Percentiles rank a stretch among this genome's conserved stretches.
These are phyloP conservation scores for Terrapene triunguis DNA, from an alignment of 2,113 vertebrate species.

Conservation along the genomic window DNA sequence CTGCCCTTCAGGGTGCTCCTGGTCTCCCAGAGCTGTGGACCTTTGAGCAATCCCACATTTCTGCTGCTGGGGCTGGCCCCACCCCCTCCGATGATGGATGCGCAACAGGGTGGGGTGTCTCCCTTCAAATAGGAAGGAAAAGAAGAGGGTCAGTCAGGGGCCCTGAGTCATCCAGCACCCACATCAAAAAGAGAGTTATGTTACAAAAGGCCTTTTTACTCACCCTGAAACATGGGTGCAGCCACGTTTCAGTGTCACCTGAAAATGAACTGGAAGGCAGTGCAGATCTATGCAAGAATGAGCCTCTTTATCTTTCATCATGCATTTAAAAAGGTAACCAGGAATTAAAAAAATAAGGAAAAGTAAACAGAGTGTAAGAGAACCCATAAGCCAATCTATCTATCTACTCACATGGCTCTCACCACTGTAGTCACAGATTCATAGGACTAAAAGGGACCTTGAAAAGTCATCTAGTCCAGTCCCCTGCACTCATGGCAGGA, in stretches of 20 bases:
- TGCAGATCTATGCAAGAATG: neutral
- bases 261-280: neutral
- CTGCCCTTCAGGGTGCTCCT: neutral
- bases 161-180: neutral
- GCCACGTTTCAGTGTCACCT: conserved; percentile 10
- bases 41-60: neutral
- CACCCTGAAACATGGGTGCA: neutral
- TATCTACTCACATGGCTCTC: neutral
- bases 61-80: neutral
- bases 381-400: neutral
- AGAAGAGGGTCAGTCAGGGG: neutral
- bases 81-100: neutral
- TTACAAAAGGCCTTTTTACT: neutral
- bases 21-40: neutral
- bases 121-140: neutral
- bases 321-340: neutral
- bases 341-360: neutral
- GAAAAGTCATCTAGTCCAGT: too few species aligned
- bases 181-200: neutral
- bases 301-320: neutral
- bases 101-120: neutral
- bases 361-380: neutral
- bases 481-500: too few species aligned
- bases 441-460: too few species aligned
- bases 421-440: neutral